Base-by-base conservation (phyloP, 2,113 vertebrate genomes). In the Hyla sarda region DNA sequence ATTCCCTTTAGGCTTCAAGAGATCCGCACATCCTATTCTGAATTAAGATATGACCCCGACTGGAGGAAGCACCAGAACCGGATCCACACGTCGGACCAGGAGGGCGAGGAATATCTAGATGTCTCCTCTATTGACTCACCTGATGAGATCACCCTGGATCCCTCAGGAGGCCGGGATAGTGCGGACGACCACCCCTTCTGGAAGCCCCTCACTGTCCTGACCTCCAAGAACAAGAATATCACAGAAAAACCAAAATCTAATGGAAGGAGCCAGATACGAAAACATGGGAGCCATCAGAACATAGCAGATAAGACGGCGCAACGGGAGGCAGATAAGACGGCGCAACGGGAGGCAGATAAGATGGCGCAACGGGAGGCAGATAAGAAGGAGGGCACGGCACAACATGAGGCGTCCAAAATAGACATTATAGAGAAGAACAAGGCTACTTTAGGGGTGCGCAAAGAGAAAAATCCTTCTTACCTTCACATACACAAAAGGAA, bases 361-460 rank as follows among this genome's bases (percentile, higher is more conserved):
- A n/a, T 5, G n/a, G 10, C n/a, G 25, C 9, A n/a, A n/a, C n/a
- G n/a, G n/a, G n/a, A n/a, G n/a, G n/a, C n/a, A n/a, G 8, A 45
- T 8, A 56, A 52, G 34, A n/a, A 13, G 13, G 17, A 23, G 23
- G 5, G 16, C 25, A 62, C n/a, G 9, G n/a, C 7, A 25, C 58
- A 28, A 62, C n/a, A 12, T n/a, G 48, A 73, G 76, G 62, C 50
- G 25, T 56, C 76, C 30, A 92, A 69, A 34, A 91, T 91, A 69
- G 89, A 96, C 88, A 95, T 97, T 60, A 93, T 98, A 56, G 91
- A 95, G 82, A 95, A 91, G 19, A 99, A 99, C 88, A 98, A 95
- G 82, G 74, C 7, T 73, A 98, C 96, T 34, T 90, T 99, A 88
- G 97, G 97, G 0, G 86, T 95, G 1, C 91, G 34, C 5, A 32